phyloP scores from a whole-genome alignment of 2,113 vertebrate species.

The Paraplagusia blochii region DNA sequence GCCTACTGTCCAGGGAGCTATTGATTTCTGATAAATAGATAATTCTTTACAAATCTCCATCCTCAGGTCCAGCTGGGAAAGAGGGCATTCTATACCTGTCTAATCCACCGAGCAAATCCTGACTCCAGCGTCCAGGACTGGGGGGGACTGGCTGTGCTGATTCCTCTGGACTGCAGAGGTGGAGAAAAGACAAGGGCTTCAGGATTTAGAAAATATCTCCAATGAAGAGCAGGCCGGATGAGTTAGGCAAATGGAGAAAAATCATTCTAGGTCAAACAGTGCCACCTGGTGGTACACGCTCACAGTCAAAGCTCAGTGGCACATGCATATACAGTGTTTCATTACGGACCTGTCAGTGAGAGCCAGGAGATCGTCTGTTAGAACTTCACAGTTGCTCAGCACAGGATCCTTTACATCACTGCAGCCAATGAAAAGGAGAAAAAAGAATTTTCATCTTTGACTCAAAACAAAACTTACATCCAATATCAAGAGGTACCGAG shows the following conservation, averaged over 20 bases:
- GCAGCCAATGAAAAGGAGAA: slow-evolving; percentile 2
- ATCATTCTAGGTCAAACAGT: slow-evolving; percentile 44
- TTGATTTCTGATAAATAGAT: slow-evolving; percentile 44
- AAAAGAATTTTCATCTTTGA: slow-evolving; percentile 21
- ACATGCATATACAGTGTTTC: slow-evolving; percentile 11
- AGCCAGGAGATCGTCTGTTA: slow-evolving; percentile 63
- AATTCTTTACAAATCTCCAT: slow-evolving; percentile 11
- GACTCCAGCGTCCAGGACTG: slow-evolving; percentile 57
- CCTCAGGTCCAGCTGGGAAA: slow-evolving; percentile 22
- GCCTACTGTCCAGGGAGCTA: slow-evolving; percentile 25
- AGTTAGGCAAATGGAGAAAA: neutral
- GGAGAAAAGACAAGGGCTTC: slow-evolving; percentile 15
- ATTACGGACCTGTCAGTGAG: slow-evolving; percentile 61
- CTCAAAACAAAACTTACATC: neutral
- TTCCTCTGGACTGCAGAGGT: slow-evolving; percentile 41
- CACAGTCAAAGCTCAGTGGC: slow-evolving; percentile 3
- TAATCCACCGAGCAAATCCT: slow-evolving; percentile 57
- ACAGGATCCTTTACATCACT: slow-evolving; percentile 45
- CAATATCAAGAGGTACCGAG: too few relatives aligned
- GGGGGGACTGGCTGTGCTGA: slow-evolving; percentile 38
- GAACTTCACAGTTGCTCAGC: slow-evolving; percentile 29
- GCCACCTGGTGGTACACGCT: slow-evolving; percentile 56
- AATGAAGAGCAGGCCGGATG: slow-evolving; percentile 14
- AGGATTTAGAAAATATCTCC: slow-evolving; percentile 24
- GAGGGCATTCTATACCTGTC: slow-evolving; percentile 50